Base-by-base conservation (phyloP, 2,888 invertebrate species). In the Alloscopus bannaensis region DNA sequence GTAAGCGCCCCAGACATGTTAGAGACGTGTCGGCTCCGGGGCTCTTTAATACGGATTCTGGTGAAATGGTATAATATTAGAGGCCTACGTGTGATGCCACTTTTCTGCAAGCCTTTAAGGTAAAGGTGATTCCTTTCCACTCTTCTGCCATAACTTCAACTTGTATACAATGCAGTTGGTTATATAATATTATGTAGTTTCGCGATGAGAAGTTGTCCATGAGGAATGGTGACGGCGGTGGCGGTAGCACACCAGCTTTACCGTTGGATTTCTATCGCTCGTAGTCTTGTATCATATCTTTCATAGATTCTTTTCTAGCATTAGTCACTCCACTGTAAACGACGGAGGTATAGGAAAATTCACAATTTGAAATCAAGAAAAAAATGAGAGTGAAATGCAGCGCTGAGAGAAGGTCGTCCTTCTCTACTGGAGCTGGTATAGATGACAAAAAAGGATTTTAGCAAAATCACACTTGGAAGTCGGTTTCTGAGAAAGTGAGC, bases 221-320 rank as follows among this genome's bases (percentile, higher is more conserved):
- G 47, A 8, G 13, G 6, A 13, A 36, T 36, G 6, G 36, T 36
- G 13, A 36, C 13, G 13, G 8, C 36, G 13, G 36, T 36, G 52
- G 36, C 55, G 47, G 47, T 20, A 13, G 36, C 22, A 40, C 31
- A 60, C 42, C 45, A 64, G 47, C 64, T 64, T 47, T 72, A 72
- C 62, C 24, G 68, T 68, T 29, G 68, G 60, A 47, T 62, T 60
- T 47, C 65, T 73, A 73, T 73, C 73, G n/a, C n/a, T 66, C 20
- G 24, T 72, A 6, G 8, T 36, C 36, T 52, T 3, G 24, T 24
- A 52, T 22, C 26, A 57, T 60, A 75, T 75, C 68, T 68, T 45
- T 31, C 60, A 50, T 60, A 75, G 50, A 42, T 73, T 62, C 31
- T 18, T 28, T 16, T 31, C 40, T 60, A 20, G 22, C 29, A 11